Evolutionary conservation across 2,888 invertebrate species (phyloP).

Genomic region (Myopa testacea): DNA sequence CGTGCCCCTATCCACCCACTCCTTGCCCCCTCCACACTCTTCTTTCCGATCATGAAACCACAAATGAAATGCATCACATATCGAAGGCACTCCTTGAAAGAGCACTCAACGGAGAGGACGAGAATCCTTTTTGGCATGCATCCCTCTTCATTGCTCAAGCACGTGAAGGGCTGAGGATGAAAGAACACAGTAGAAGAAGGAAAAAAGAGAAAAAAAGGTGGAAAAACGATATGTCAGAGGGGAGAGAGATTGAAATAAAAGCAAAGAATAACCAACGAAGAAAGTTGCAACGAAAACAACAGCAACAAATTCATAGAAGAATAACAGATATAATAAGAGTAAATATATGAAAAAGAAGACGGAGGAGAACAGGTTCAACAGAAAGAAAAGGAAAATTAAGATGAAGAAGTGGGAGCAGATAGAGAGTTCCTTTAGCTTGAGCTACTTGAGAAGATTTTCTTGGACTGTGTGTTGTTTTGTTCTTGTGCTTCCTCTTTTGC

Average conservation of each 20-base stretch:
- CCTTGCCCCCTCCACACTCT: background rate
- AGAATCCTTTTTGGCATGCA: slow-evolving; percentile 10
- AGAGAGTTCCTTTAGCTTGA: background rate
- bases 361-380: background rate
- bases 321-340: background rate
- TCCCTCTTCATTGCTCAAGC: no score
- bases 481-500: background rate
- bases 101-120: no score
- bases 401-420: background rate
- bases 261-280: no score
- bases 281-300: background rate
- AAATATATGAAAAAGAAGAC: background rate
- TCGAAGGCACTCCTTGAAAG: background rate
- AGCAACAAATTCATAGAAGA: background rate
- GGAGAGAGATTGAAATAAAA: no score
- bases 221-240: background rate
- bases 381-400: background rate
- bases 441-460: background rate
- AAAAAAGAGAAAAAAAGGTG: background rate
- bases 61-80: slow-evolving; percentile 21
- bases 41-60: background rate
- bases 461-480: background rate
- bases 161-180: no score
- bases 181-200: background rate
- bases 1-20: background rate